These are phyloP conservation scores for Redunca redunca DNA, from an alignment of 2,113 vertebrate species.

Conservation along the genomic window DNA sequence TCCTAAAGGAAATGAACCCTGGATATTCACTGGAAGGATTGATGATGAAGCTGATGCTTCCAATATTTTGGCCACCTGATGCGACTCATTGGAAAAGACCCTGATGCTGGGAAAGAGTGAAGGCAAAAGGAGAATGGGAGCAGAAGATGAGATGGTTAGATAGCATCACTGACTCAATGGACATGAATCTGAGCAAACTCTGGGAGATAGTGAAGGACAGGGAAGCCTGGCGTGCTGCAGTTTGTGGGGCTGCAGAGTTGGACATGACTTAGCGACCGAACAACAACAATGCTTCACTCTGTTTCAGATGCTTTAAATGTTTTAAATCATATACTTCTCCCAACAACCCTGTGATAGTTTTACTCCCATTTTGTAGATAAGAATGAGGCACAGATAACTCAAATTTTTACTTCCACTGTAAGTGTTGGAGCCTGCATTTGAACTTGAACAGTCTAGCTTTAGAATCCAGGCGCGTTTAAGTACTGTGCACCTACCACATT, in stretches of 20 bases:
- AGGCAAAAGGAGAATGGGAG: neutral
- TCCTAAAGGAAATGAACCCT: neutral
- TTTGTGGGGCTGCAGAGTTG: neutral
- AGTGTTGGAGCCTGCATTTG: neutral
- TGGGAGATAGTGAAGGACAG: neutral
- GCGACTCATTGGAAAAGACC: neutral
- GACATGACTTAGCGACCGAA: neutral
- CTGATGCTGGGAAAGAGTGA: neutral
- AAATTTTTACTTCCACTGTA: neutral
- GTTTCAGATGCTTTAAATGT: neutral
- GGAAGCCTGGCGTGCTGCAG: neutral
- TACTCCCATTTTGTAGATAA: neutral
- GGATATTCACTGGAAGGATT: neutral
- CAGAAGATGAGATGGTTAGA: neutral
- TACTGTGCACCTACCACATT: neutral
- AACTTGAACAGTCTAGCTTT: neutral
- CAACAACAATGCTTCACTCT: neutral
- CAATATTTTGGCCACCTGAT: neutral
- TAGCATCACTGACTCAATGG: neutral
- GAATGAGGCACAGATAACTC: neutral
- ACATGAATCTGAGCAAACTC: neutral
- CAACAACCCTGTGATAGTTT: neutral
- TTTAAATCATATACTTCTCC: neutral
- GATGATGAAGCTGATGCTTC: neutral
- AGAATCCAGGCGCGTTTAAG: neutral